Base-by-base conservation (phyloP, 2,888 invertebrate species). In the Epirrhoe alternata region DNA sequence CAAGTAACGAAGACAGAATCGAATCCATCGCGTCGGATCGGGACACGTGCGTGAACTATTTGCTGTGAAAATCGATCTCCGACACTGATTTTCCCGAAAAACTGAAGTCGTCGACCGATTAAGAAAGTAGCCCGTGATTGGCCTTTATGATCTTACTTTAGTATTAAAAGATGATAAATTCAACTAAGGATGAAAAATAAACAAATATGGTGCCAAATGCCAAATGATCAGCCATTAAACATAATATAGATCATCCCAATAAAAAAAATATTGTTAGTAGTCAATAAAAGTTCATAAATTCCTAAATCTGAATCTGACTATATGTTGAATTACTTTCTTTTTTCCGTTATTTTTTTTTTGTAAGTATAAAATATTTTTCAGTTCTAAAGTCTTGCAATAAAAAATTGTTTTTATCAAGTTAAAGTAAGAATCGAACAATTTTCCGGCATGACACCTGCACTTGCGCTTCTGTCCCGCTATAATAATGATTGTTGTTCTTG, bases 41-140 rank as follows among this genome's bases (percentile, higher is more conserved):
- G 70, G 83, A 85, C 92, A 90, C 92, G 92, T 90, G 92, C 92
- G 91, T 92, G 89, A 82, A 82, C 88, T 90, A 92, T 90, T 83
- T 82, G 86, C 90, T 91, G 89, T 91, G 91, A 82, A 90, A 93
- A 92, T 93, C 88, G 86, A 91, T 90, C 89, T 76, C 76, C 75
- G 77, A 84, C 59, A 63, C 82, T 79, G 77, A 86, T 83, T 91
- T 87, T 88, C 85, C 87, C 86, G 84, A 86, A 86, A 85, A 85
- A 82, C 82, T 74, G 60, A 75, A 85, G 89, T 83, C 88, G 83
- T 80, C 86, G 90, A 74, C 92, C 92, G 92, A 92, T 91, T 90
- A 87, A 82, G 77, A 88, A 88, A 42, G 3, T 12, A 42, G 12
- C 38, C 38, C 12, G 38, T 42, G 12, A 2, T 42, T 42, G 2